Conservation (phyloP, 2,888 invertebrate species). For the Scaptomyza flava region DNA sequence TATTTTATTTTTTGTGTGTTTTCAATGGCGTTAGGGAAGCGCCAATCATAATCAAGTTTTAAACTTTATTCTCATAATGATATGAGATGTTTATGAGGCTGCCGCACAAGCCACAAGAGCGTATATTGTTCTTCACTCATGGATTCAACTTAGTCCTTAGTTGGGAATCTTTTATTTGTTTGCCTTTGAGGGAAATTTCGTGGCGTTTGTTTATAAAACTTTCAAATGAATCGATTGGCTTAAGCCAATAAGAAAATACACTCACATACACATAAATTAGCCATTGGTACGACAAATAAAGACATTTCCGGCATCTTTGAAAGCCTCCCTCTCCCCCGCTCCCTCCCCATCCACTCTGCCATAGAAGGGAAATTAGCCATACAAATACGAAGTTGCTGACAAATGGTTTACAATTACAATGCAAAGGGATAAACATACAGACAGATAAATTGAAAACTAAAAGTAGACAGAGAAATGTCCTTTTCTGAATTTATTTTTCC, state of each 20-base stretch:
- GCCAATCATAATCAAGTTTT: constrained; percentile 68
- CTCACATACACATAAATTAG: constrained; percentile 46
- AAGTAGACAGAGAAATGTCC: constrained; percentile 47
- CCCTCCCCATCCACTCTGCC: not conserved
- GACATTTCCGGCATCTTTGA: constrained; percentile 72
- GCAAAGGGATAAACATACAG: constrained; percentile 41
- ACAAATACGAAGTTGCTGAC: constrained; percentile 72
- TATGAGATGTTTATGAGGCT: constrained; percentile 33
- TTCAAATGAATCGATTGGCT: constrained; percentile 48
- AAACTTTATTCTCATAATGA: constrained; percentile 50
- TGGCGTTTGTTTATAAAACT: constrained; percentile 56
- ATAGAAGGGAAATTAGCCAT: constrained; percentile 59
- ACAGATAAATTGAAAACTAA: constrained; percentile 34
- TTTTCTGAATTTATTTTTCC: constrained; percentile 11
- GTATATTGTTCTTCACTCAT: not conserved
- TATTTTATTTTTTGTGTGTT: constrained; percentile 28
- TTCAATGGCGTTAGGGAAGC: constrained; percentile 52
- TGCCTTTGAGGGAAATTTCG: constrained; percentile 7
- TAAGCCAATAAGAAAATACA: constrained; percentile 62
- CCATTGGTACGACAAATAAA: constrained; percentile 62
- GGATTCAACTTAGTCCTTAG: constrained; percentile 12
- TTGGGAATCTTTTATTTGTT: constrained; percentile 17
- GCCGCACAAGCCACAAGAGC: not conserved
- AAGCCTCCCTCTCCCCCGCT: constrained; percentile 3
- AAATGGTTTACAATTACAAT: constrained; percentile 77